Base-by-base conservation (phyloP, 2,113 vertebrate genomes). In the Forbesichthys papilliferus region DNA sequence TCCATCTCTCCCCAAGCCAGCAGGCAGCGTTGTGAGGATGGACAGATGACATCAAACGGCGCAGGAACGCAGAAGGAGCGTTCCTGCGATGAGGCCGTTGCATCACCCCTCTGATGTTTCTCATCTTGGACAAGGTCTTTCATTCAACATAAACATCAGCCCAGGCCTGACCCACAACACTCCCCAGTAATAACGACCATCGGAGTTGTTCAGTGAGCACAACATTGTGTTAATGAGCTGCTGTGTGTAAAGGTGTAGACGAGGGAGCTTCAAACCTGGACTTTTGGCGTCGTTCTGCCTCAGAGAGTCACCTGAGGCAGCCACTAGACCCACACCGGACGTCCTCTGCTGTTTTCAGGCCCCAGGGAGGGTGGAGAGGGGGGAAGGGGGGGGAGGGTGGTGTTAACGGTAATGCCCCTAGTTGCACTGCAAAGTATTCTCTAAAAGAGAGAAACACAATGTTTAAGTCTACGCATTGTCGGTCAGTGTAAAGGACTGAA, bases 231-330 rank as follows among this genome's bases (percentile, higher is more conserved):
- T 1, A 42, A 42, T 42, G 5, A 1, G 5, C 4, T 6, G 36
- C 5, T 42, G 36, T 42, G 36, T 42, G 36, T 42, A 27, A 27
- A 27, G 36, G 36, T 42, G 36, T 42, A 54, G 9, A 4, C 14
- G 11, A 18, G 11, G 3, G n/a, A 58, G 57, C 8, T 13, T 86
- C 88, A 70, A 78, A 92, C 91, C 92, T 90, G 86, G 86, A 89
- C 78, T 74, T 85, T 84, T 81, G 27, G 74, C 84, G 86, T 88
- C 86, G 87, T 85, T 81, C 88, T 88, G 86, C 90, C 90, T 89
- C 88, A 87, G 91, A 81, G 78, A 86, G 79, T 73, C 86, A 84
- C 85, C 88, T 86, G 91, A 90, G 91, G 90, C 90, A 90, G 92
- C 88, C 88, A 72, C 77, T 71, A 68, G 79, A 83, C 18, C 69